phyloP scores from a whole-genome alignment of 2,113 vertebrate species.

The Urocitellus parryii region DNA sequence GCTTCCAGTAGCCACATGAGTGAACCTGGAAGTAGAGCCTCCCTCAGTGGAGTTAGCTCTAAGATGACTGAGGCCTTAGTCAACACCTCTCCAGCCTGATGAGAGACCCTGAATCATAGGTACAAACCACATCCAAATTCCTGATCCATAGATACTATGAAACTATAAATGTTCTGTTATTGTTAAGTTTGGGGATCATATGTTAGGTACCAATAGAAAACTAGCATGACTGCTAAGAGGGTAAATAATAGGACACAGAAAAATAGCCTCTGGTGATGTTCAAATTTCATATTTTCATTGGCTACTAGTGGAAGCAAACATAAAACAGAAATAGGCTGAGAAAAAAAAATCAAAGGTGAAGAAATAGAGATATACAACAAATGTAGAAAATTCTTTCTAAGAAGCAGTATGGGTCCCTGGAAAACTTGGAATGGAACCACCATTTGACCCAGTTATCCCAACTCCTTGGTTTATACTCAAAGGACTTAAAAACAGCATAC shows the following conservation, averaged over 20 bases:
- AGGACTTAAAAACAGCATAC: no score
- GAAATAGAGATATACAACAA: neutral
- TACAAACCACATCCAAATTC: neutral
- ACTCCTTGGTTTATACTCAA: no score
- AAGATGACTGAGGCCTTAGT: neutral
- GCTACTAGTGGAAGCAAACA: constrained; percentile 5
- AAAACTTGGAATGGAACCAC: no score
- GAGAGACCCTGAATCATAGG: constrained; percentile 18
- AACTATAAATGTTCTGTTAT: neutral
- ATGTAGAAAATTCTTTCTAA: neutral
- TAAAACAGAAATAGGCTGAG: constrained; percentile 21
- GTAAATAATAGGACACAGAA: neutral
- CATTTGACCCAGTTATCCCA: no score
- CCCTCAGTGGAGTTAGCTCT: neutral
- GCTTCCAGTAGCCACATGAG: neutral
- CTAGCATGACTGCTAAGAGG: neutral
- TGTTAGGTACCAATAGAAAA: constrained; percentile 16
- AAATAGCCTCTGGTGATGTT: neutral
- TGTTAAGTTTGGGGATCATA: neutral
- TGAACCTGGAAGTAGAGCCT: neutral
- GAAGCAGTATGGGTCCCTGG: no score
- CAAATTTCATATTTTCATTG: neutral
- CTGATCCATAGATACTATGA: neutral
- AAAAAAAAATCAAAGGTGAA: constrained; percentile 52
- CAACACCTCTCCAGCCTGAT: neutral